phyloP scores from a whole-genome alignment of 2,797 vertebrate genomes.

The Antennarius maculatus region DNA sequence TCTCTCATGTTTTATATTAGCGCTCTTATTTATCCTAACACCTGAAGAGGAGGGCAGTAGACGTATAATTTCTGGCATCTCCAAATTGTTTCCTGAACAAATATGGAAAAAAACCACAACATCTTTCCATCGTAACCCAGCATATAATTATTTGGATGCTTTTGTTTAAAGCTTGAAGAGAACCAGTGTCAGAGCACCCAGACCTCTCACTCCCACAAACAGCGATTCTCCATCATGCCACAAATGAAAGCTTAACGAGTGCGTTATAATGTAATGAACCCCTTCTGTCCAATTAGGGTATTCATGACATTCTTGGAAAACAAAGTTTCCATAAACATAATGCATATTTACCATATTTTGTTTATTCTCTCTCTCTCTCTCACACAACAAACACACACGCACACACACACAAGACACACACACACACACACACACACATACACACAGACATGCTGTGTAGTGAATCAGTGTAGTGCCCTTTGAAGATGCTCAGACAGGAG shows the following conservation, averaged over 20 bases:
- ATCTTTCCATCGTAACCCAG: constrained; percentile 7
- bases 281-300: constrained; percentile 31
- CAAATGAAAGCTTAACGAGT: constrained; percentile 14
- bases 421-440: no score
- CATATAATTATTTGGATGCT: background rate
- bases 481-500: constrained; percentile 36
- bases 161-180: constrained; percentile 9
- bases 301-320: constrained; percentile 41
- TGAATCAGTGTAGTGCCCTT: constrained; percentile 18
- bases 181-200: constrained; percentile 5
- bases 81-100: background rate
- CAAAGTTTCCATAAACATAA: constrained; percentile 29
- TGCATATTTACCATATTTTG: constrained; percentile 35
- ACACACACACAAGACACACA: no score
- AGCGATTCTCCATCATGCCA: constrained; percentile 29
- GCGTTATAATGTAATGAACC: constrained; percentile 14
- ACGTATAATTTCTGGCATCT: background rate
- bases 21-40: constrained; percentile 16
- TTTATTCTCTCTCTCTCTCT: constrained; percentile 34
- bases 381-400: background rate
- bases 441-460: constrained; percentile 15
- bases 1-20: constrained; percentile 1
- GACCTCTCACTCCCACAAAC: background rate
- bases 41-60: background rate
- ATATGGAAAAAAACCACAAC: background rate